A percentile compares a stretch with the other conserved stretches of the same genome.
Conservation (phyloP, 92 coral and sea anemone species). For the Parazoanthus swiftii region DNA sequence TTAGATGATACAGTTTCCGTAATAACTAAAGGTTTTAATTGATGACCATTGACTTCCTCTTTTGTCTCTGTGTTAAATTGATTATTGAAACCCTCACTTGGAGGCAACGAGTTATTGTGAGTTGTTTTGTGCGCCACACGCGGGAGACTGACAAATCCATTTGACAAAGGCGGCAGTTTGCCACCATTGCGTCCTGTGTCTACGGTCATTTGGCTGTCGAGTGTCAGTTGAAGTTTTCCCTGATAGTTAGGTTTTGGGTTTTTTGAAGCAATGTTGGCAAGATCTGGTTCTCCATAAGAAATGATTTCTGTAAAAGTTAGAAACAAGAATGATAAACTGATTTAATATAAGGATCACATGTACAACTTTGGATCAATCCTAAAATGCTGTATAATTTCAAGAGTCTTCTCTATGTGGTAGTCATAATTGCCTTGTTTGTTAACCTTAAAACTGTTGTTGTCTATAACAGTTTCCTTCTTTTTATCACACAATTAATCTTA, state of each 20-base stretch:
- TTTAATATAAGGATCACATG: background rate
- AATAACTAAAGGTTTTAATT: background rate
- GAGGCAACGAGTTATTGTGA: background rate
- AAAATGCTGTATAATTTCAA: background rate
- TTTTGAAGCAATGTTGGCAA: background rate
- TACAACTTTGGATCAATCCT: background rate
- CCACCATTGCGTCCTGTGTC: background rate
- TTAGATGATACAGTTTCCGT: background rate
- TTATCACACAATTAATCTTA: too few relatives aligned
- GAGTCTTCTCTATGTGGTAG: too few relatives aligned
- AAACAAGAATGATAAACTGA: background rate
- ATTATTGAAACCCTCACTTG: background rate
- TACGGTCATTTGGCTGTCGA: background rate
- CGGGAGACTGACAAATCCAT: background rate
- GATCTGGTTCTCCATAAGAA: conserved; percentile 3
- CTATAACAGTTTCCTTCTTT: too few relatives aligned
- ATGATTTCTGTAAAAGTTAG: background rate
- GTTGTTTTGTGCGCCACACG: background rate
- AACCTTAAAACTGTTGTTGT: too few relatives aligned
- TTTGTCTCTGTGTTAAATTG: background rate
- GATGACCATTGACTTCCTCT: background rate
- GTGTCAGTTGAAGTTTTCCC: background rate
- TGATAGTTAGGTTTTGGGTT: background rate
- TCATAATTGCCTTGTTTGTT: too few relatives aligned
- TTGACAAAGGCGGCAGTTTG: background rate